phyloP scores from a whole-genome alignment of 1,140 invertebrate genomes.

The Sitodiplosis mosellana region DNA sequence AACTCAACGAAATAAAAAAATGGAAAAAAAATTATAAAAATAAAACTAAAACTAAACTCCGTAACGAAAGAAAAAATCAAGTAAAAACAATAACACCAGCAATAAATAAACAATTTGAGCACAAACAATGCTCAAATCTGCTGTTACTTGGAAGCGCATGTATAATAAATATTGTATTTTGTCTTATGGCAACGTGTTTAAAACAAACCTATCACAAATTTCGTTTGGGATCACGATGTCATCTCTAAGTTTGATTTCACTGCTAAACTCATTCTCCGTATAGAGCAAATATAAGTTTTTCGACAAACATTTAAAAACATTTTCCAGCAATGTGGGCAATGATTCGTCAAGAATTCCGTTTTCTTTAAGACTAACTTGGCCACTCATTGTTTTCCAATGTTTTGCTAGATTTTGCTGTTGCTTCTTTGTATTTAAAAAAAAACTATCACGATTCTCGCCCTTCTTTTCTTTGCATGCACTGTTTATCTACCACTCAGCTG shows the following conservation, averaged over 20 bases:
- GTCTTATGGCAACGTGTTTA: no score
- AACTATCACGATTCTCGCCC: not conserved
- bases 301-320: constrained; percentile 42
- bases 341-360: constrained; percentile 22
- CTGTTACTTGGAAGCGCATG: no score
- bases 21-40: no score
- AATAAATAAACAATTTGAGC: no score
- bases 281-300: constrained; percentile 41
- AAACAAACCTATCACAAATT: constrained; percentile 40
- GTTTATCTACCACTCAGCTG: no score
- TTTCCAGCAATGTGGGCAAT: constrained; percentile 31
- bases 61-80: no score
- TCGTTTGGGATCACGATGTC: constrained; percentile 43
- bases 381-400: constrained; percentile 14
- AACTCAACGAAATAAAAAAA: no score
- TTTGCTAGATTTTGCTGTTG: not conserved
- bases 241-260: constrained; percentile 25
- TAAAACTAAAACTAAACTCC: no score
- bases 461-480: not conserved
- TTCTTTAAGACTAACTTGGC: constrained; percentile 24
- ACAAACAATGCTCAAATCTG: no score
- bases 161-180: no score
- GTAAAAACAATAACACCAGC: no score
- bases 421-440: not conserved
- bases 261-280: constrained; percentile 16